These are phyloP conservation scores for Itoplectis maculator DNA, from an alignment of 2,888 invertebrate genomes.

Conservation along the genomic window DNA sequence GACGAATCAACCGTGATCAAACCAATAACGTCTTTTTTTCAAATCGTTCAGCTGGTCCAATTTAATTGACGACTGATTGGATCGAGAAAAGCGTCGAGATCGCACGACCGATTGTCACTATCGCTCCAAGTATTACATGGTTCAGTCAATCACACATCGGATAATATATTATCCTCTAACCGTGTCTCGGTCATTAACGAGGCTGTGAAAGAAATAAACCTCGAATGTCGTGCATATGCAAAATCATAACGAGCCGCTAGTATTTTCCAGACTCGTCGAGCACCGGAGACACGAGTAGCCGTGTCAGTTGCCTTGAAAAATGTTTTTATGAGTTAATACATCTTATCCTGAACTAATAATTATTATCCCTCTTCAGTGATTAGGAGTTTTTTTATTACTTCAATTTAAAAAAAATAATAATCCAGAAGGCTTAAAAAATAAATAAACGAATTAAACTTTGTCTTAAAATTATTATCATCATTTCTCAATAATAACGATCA, in stretches of 20 bases:
- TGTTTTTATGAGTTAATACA: not conserved
- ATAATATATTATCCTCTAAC: constrained; percentile 38
- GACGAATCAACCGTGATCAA: not conserved
- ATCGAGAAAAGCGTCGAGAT: constrained; percentile 9
- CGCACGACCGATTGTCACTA: constrained; percentile 23
- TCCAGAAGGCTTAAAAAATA: no score
- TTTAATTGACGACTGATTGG: constrained; percentile 28
- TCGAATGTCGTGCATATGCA: constrained; percentile 38
- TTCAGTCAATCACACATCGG: constrained; percentile 7
- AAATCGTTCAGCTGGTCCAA: no score
- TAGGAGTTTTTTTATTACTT: not conserved
- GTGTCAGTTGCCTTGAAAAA: not conserved
- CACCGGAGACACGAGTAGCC: not conserved
- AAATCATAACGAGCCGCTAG: not conserved
- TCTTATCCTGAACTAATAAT: no score
- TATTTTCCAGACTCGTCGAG: not conserved
- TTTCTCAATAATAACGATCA: no score
- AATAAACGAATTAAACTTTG: no score
- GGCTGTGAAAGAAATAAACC: constrained; percentile 35
- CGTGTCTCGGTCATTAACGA: constrained; percentile 64
- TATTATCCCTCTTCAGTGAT: not conserved
- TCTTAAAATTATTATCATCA: no score
- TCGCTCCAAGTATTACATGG: constrained; percentile 42
- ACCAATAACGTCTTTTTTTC: no score
- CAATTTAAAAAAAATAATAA: no score